Base-by-base conservation (phyloP, 2,888 invertebrate genomes). In the Xylota sylvarum region DNA sequence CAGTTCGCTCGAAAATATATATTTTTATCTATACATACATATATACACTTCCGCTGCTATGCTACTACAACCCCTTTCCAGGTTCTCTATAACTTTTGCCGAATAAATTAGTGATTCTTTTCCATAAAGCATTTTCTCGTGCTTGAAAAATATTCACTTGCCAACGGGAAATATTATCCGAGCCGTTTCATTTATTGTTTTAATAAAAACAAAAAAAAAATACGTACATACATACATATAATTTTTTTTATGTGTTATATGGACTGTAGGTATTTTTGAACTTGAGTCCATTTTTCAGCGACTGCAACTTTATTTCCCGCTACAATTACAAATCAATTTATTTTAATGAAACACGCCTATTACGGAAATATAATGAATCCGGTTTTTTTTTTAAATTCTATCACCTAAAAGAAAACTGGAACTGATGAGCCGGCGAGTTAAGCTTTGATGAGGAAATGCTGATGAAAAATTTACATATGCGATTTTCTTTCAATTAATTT, bases 401-500 rank as follows among this genome's bases (percentile, higher is more conserved):
- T 64, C 46, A 64, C 35, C 65, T 55, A 40, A 55, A 52, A 14
- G 27, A 55, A 40, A 23, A n/a, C 5, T 9, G 30, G 23, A 62
- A 46, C 5, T 64, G 23, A 40, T 40, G 40, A 40, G 40, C 17
- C 3, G 14, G 17, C 19, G 17, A 37, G 10, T 35, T 58, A 6
- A 19, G 48, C 55, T 27, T 69, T 55, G 69, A 55, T 43, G 55
- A 43, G 14, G 2, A 14, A 40, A 37, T 37, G 19, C 23, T 35
- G n/a, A 23, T 46, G 5, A 55, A 74, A 37, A 48, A 27, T 30
- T 48, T 48, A 17, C 14, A 27, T 43, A 52, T 82, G 72, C 77
- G 65, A 83, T 65, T 70, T 70, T 69, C 76, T 77, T 50, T 82
- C 19, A 10, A 74, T 40, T 64, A 56, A 46, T 50, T 65, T 50